Conservation (phyloP, 2,797 vertebrate species). For the Pogoniulus pusillus region DNA sequence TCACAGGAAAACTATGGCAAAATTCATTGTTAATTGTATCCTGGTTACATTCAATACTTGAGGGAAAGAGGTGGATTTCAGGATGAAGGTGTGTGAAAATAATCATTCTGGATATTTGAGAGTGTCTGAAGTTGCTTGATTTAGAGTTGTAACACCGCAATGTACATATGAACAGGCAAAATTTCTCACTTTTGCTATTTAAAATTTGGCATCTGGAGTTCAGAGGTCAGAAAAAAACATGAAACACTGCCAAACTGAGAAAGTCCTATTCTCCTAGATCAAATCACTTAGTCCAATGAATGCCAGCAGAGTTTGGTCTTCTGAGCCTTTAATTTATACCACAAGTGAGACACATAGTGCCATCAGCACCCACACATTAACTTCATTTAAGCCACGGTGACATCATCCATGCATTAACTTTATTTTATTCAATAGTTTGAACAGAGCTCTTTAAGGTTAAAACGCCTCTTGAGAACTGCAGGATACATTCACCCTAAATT, state of each 20-base stretch:
- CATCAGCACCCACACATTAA: not conserved
- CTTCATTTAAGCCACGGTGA: not conserved
- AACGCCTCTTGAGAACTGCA: not conserved
- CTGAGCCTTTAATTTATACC: not conserved
- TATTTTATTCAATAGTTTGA: not conserved
- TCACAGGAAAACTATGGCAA: not conserved
- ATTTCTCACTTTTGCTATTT: not conserved
- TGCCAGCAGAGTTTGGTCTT: not conserved
- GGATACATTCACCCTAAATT: not conserved
- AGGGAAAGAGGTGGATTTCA: not conserved
- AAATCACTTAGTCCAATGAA: not conserved
- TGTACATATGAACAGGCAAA: not conserved
- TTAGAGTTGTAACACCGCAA: not conserved
- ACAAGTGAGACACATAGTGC: not conserved
- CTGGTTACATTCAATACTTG: fast-evolving
- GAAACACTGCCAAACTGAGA: not conserved
- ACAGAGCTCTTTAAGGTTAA: not conserved
- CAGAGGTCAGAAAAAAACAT: not conserved
- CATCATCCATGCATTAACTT: not conserved
- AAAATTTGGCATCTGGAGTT: not conserved
- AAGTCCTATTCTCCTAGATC: not conserved
- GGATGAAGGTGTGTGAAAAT: not conserved
- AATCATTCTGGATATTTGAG: not conserved
- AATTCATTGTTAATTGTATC: not conserved
- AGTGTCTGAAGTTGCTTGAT: not conserved